These are phyloP conservation scores for Coptodon bakossiorum DNA, from an alignment of 2,113 vertebrate species.

Conservation along the genomic window DNA sequence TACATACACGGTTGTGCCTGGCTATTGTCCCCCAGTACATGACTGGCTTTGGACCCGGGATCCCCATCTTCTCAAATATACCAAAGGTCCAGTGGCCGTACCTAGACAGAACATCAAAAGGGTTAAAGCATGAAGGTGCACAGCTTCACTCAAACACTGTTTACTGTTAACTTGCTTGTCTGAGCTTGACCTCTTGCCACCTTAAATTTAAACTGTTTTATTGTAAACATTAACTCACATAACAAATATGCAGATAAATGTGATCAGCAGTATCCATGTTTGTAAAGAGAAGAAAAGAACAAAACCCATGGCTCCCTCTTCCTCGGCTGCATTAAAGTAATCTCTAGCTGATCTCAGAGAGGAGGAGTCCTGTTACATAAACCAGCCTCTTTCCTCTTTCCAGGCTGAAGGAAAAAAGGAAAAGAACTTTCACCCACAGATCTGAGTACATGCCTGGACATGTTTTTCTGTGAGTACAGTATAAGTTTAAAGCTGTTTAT, in stretches of 20 bases:
- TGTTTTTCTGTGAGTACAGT: background rate
- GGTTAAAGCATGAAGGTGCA: background rate
- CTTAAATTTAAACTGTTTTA: background rate
- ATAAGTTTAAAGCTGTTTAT: background rate
- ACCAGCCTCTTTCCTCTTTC: background rate
- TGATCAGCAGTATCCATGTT: background rate
- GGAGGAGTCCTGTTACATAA: background rate
- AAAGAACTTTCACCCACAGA: background rate
- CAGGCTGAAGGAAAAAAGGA: background rate
- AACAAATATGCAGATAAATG: background rate
- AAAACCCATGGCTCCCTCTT: background rate
- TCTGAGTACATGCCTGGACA: background rate
- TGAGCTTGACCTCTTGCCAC: background rate
- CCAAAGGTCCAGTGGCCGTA: constrained; percentile 11
- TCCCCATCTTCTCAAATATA: constrained; percentile 32
- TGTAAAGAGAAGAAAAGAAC: background rate
- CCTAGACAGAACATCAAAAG: background rate
- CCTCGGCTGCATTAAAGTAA: background rate
- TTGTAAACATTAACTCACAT: background rate
- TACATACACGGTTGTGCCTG: background rate
- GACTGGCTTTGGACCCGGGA: background rate
- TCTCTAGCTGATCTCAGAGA: background rate
- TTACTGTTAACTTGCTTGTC: background rate
- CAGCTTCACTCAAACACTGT: background rate
- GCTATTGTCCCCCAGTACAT: background rate